phyloP scores from a whole-genome alignment of 2,888 invertebrate species.

The Drosophila lutescens region DNA sequence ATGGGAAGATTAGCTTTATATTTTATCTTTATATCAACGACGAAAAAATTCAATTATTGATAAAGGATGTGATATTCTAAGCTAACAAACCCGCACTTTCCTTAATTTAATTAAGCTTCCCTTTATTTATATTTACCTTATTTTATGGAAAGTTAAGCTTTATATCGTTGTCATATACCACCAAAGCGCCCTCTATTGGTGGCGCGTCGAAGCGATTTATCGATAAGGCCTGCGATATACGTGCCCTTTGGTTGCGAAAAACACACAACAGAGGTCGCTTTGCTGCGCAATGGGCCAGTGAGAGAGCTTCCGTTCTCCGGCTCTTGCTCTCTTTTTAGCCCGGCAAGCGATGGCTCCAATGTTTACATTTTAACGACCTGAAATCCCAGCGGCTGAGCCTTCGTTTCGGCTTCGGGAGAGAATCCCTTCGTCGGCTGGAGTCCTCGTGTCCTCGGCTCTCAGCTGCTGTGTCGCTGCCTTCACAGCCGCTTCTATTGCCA shows the following conservation, averaged over 20 bases:
- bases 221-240: background rate
- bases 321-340: conserved; percentile 4
- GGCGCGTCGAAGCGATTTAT: background rate
- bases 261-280: conserved; percentile 8
- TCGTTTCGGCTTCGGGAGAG: conserved; percentile 2
- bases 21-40: too few relatives aligned
- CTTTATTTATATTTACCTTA: too few relatives aligned
- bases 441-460: conserved; percentile 26
- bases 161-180: background rate
- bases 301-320: background rate
- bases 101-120: too few relatives aligned
- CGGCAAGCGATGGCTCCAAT: conserved; percentile 30
- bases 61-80: too few relatives aligned
- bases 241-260: background rate
- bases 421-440: background rate
- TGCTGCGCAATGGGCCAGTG: background rate
- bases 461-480: conserved; percentile 36
- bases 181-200: conserved; percentile 7
- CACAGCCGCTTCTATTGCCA: conserved; percentile 28
- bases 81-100: too few relatives aligned
- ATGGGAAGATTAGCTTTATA: too few relatives aligned
- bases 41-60: too few relatives aligned
- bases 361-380: conserved; percentile 48
- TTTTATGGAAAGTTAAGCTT: background rate
- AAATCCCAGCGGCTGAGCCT: background rate